These are phyloP conservation scores for Aphidoletes aphidimyza DNA, from an alignment of 2,888 invertebrate genomes.

Conservation along the genomic window DNA sequence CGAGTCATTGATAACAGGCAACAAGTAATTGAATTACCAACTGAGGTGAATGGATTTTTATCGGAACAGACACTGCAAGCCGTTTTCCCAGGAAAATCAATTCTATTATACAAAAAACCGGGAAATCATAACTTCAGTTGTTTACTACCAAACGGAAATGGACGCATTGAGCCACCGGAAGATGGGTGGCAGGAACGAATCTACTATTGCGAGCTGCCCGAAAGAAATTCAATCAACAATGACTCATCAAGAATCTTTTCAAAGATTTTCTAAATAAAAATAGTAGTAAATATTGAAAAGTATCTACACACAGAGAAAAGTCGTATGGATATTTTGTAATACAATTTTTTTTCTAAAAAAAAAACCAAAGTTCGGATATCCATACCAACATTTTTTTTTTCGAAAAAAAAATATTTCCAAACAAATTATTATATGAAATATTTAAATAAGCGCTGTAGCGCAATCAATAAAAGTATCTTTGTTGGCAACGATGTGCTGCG, in stretches of 20 bases:
- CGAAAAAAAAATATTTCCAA: too few relatives aligned
- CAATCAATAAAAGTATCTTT: too few relatives aligned
- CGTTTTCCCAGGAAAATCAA: conserved; percentile 3
- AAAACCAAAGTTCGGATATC: too few relatives aligned
- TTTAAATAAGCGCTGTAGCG: too few relatives aligned
- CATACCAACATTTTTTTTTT: too few relatives aligned
- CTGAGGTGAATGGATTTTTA: conserved; percentile 10
- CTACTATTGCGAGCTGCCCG: neutral
- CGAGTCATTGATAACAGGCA: conserved; percentile 10
- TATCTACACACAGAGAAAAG: too few relatives aligned
- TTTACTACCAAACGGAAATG: conserved; percentile 10
- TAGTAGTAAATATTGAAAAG: too few relatives aligned
- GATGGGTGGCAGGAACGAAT: conserved; percentile 3
- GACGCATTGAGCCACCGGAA: neutral
- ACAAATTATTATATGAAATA: too few relatives aligned
- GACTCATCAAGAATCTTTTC: neutral
- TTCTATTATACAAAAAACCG: conserved; percentile 10
- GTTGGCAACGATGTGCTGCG: too few relatives aligned
- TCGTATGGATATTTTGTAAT: too few relatives aligned
- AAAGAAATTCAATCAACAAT: too few relatives aligned
- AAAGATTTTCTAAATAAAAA: conserved; percentile 10
- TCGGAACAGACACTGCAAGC: conserved; percentile 10
- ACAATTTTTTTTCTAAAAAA: too few relatives aligned
- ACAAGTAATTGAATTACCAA: neutral
- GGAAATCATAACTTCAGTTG: neutral